Evolutionary conservation across 2,888 invertebrate species (phyloP).

Genomic region (Theodoxus fluviatilis): DNA sequence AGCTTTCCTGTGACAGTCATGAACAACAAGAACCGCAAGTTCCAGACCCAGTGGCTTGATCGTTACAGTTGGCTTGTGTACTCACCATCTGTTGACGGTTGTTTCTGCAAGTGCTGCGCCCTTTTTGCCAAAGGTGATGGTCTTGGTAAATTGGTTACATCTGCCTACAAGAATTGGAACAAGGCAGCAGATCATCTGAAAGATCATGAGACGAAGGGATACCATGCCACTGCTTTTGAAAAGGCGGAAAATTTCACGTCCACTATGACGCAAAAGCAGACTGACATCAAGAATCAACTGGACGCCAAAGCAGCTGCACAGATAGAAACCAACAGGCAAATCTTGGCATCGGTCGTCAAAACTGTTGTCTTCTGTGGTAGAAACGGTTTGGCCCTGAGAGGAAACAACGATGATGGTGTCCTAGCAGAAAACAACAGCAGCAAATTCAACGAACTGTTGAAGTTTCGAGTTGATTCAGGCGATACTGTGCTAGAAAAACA

Average conservation of each 20-base stretch:
- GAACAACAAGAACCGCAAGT: no score
- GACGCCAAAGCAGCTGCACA: background rate
- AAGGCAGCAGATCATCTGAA: background rate
- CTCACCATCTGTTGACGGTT: no score
- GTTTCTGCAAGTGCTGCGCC: no score
- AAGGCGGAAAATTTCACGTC: background rate
- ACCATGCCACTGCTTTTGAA: background rate
- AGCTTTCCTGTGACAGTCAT: no score
- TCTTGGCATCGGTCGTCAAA: constrained; percentile 31
- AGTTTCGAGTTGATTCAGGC: constrained; percentile 24
- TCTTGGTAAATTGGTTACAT: background rate
- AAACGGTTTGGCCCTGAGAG: constrained; percentile 33
- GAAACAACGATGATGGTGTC: constrained; percentile 23
- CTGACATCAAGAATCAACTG: background rate
- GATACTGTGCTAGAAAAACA: constrained; percentile 30
- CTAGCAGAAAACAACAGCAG: constrained; percentile 26
- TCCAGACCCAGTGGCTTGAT: no score
- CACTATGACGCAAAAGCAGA: background rate
- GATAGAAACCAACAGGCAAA: constrained; percentile 29
- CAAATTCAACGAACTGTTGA: constrained; percentile 33
- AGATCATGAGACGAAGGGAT: background rate
- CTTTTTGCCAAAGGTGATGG: no score
- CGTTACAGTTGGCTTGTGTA: no score
- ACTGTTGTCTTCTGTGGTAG: constrained; percentile 34
- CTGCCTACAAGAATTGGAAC: constrained; percentile 3